Conservation (phyloP, 2,113 vertebrate species). For the Balaeniceps rex region DNA sequence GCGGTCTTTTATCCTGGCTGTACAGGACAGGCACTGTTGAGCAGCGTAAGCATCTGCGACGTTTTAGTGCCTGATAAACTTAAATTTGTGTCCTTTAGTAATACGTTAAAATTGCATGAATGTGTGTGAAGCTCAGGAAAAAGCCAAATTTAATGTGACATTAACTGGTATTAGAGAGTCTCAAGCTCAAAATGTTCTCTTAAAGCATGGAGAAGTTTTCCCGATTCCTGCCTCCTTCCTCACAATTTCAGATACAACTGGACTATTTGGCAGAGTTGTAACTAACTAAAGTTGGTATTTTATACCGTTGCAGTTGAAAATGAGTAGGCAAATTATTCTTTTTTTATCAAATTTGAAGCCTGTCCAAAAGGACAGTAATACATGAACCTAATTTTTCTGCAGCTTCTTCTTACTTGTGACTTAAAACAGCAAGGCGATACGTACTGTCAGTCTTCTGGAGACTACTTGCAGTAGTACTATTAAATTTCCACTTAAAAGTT, state of each 20-base stretch:
- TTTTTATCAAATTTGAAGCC: neutral
- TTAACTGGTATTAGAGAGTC: neutral
- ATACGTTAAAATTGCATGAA: neutral
- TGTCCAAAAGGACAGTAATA: neutral
- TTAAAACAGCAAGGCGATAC: neutral
- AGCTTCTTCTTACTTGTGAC: neutral
- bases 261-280: neutral
- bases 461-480: neutral
- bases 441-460: neutral
- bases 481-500: neutral
- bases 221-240: neutral
- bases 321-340: neutral
- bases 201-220: neutral
- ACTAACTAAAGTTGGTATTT: neutral
- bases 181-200: neutral
- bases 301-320: neutral
- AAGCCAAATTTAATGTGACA: neutral
- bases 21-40: neutral
- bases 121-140: neutral
- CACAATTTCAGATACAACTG: neutral
- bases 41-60: neutral
- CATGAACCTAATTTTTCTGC: neutral
- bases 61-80: neutral
- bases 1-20: neutral
- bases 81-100: neutral